phyloP scores from a whole-genome alignment of 2,888 invertebrate genomes.

The Ganaspis brasiliensis region DNA sequence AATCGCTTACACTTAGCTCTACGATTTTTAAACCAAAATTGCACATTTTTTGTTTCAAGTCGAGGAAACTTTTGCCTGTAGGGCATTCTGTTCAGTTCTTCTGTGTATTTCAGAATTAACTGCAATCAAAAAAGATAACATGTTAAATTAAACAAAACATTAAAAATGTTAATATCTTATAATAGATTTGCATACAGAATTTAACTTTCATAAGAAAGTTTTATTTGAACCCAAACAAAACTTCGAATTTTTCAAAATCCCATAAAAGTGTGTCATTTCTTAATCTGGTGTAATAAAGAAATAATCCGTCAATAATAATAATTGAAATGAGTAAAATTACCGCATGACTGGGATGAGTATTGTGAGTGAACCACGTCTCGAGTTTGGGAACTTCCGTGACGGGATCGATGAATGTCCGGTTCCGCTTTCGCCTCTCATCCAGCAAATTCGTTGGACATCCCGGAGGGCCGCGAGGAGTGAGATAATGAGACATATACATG shows the following conservation, averaged over 20 bases:
- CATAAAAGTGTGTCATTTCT: no score
- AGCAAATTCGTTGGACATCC: slow-evolving; percentile 82
- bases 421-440: slow-evolving; percentile 95
- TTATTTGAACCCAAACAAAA: no score
- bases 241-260: no score
- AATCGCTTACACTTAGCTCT: slow-evolving; percentile 98
- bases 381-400: slow-evolving; percentile 97
- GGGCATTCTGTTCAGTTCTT: slow-evolving; percentile 97
- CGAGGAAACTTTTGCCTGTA: slow-evolving; percentile 99
- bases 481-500: slow-evolving; percentile 96
- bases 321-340: slow-evolving; percentile 63
- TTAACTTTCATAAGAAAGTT: no score
- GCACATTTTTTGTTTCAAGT: slow-evolving; percentile 99
- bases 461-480: slow-evolving; percentile 82
- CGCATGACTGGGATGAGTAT: slow-evolving; percentile 98
- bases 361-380: slow-evolving; percentile 98
- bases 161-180: no score
- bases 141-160: background rate
- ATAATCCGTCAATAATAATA: background rate
- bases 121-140: slow-evolving; percentile 75
- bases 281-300: background rate
- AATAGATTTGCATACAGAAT: no score
- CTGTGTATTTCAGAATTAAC: slow-evolving; percentile 98
- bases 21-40: slow-evolving; percentile 99
- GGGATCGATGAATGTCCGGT: slow-evolving; percentile 99